Base-by-base conservation (phyloP, 1,140 invertebrate genomes). In the Sitobion miscanthi region DNA sequence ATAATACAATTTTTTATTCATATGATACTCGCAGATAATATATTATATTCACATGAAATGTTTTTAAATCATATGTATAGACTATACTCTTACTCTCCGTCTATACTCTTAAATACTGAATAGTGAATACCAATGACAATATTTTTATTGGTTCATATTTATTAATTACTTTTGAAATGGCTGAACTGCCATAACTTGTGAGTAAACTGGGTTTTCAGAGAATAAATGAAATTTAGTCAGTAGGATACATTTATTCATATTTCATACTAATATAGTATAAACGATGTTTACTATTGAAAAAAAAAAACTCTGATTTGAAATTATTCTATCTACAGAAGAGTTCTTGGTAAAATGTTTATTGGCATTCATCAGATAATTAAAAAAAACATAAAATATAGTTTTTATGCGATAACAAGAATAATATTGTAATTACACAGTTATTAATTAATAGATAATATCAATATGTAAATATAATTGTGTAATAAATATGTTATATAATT, bases 311-410 rank as follows among this genome's bases (percentile, higher is more conserved):
- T n/a, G 17, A 17, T n/a, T 77, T 77, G 20, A n/a, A 77, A 77
- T 77, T 77, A 20, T 77, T 14, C 62, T 17, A 17, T 77, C 2
- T 35, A 77, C n/a, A 17, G 30, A 77, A 77, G n/a, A 77, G 62
- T 77, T 77, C 62, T 77, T n/a, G 3, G 11, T 69, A 69, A 69
- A 69, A 69, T 17, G 4, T 77, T 17, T 77, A 77, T n/a, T 77
- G 30, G 30, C 62, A n/a, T 77, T 77, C 30, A 17, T 77, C 14
- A 77, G 62, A 35, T n/a, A 77, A 77, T 77, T 77, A 5, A 17
- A 62, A 62, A 77, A 69, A 77, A 77, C 30, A n/a, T 77, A n/a
- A n/a, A 77, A n/a, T 77, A 77, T 77, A 77, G 62, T 77, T 54
- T 77, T 30, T n/a, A 6, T 69, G 30, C n/a, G 62, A 77, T 77